Conservation (phyloP, 1,140 invertebrate species). For the Drosophila hydei region DNA sequence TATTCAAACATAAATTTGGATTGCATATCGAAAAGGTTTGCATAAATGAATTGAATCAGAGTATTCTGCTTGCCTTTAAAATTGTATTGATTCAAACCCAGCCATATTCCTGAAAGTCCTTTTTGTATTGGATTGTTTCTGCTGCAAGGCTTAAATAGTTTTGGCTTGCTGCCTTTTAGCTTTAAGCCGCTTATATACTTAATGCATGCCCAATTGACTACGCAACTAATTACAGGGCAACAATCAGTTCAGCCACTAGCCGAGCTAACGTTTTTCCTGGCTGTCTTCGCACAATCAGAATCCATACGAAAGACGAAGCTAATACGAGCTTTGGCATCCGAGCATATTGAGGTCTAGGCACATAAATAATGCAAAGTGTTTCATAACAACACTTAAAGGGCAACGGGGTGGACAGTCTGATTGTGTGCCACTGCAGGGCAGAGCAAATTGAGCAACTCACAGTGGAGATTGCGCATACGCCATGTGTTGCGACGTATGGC, state of each 20-base stretch:
- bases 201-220: neutral
- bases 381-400: constrained; percentile 50
- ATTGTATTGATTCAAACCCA: too few relatives aligned
- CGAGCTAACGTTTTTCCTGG: neutral
- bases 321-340: constrained; percentile 48
- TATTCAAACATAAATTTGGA: too few relatives aligned
- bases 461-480: constrained; percentile 24
- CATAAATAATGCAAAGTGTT: constrained; percentile 74
- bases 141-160: too few relatives aligned
- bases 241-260: neutral
- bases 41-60: too few relatives aligned
- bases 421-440: neutral
- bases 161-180: too few relatives aligned
- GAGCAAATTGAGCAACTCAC: constrained; percentile 39
- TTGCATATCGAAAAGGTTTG: too few relatives aligned
- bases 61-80: too few relatives aligned
- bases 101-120: too few relatives aligned
- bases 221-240: constrained; percentile 8
- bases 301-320: constrained; percentile 32
- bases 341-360: constrained; percentile 18
- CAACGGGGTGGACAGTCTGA: constrained; percentile 1
- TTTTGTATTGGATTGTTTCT: too few relatives aligned
- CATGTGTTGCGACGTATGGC: constrained; percentile 6
- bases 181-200: too few relatives aligned
- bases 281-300: constrained; percentile 5